Percentiles rank a stretch among this genome's conserved stretches.
These are phyloP conservation scores for Drosophila pallidifrons DNA, from an alignment of 1,140 invertebrate species.

Conservation along the genomic window DNA sequence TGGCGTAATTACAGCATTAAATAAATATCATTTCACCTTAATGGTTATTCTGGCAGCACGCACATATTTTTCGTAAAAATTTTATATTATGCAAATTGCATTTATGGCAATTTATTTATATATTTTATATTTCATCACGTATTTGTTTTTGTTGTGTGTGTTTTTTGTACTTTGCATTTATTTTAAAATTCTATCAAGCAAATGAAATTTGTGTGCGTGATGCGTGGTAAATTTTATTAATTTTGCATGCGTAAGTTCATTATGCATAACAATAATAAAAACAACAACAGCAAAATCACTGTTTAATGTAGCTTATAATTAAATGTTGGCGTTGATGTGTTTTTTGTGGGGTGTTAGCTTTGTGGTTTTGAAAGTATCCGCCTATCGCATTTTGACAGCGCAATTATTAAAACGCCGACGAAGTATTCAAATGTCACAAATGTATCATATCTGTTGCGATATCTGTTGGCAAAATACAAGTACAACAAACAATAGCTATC, in stretches of 20 bases:
- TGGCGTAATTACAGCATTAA: conserved; percentile 41
- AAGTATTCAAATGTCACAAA: conserved; percentile 51
- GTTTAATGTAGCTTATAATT: conserved; percentile 76
- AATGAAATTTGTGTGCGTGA: conserved; percentile 61
- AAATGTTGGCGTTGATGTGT: conserved; percentile 48
- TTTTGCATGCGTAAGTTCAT: conserved; percentile 71
- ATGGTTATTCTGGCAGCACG: conserved; percentile 37
- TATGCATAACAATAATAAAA: conserved; percentile 62
- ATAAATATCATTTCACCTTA: conserved; percentile 48
- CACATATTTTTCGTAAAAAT: conserved; percentile 14
- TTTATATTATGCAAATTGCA: conserved; percentile 69
- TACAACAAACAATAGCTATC: background rate
- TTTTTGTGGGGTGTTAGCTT: background rate
- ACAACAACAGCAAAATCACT: conserved; percentile 41
- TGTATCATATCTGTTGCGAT: background rate
- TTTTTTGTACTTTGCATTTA: background rate
- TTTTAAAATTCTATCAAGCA: conserved; percentile 66
- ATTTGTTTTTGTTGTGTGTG: background rate
- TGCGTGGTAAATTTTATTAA: conserved; percentile 72
- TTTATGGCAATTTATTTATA: conserved; percentile 55
- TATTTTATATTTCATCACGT: conserved; percentile 14
- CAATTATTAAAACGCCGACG: conserved; percentile 51
- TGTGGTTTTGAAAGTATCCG: conserved; percentile 43
- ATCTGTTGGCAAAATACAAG: conserved; percentile 1
- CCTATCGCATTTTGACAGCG: conserved; percentile 62